Base-by-base conservation (phyloP, 1,140 invertebrate species). In the Trichomalopsis sarcophagae region DNA sequence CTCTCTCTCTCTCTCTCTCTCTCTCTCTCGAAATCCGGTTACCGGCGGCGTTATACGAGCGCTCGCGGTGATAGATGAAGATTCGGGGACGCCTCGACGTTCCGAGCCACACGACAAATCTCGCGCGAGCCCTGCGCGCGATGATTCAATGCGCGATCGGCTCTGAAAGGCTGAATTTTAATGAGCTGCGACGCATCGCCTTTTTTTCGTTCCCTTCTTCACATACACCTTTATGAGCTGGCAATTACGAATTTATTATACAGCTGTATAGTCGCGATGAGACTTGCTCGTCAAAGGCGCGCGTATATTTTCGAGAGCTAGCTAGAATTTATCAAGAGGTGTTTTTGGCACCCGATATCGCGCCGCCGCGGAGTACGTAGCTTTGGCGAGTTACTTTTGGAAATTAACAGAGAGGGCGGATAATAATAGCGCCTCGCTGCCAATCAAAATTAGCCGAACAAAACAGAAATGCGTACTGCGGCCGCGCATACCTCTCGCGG, bases 41-140 rank as follows among this genome's bases (percentile, higher is more conserved):
- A 77, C 87, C 86, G 79, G 76, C 74, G 14, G 79, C 74, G 47
- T 50, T 50, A 50, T 44, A 44, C 40, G 9, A 44, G 10, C 40
- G 40, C 40, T n/a, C 10, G 10, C 50, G 50, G 81, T 89, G 87
- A 87, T 89, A 87, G 83, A 88, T 89, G 88, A 88, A 88, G 88
- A 89, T 89, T 88, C 85, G 86, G 82, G 85, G 85, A 79, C 55
- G 81, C 75, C 75, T 2, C 77, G 84, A 88, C 84, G 85, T 47
- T 75, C 78, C 79, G 13, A 17, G 47, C 21, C 17, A 21, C n/a
- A 74, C 47, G 83, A 85, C 79, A 78, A 80, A 84, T 81, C 81
- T 74, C 47, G 71, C 33, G 33, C 33, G 33, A 36, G 68, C 10
- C 27, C 74, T 40, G 40, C 40, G 21, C 14, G 21, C 14, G 73